Percentiles rank a stretch among this genome's conserved stretches.
Evolutionary conservation across 2,888 invertebrate genomes (phyloP).

Genomic region (Pristionchus fissidentatus): DNA sequence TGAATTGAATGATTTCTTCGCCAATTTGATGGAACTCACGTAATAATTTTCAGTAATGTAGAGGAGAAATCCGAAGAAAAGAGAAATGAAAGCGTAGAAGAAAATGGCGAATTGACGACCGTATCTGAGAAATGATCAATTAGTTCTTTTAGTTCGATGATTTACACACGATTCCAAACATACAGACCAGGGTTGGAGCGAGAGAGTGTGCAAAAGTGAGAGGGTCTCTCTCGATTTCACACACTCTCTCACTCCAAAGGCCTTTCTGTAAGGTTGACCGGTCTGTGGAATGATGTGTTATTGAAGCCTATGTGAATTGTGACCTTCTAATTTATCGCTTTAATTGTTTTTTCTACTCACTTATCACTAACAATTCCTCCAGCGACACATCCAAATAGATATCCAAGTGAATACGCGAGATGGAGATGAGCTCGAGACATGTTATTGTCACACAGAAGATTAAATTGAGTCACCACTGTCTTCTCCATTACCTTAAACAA

Average conservation of each 20-base stretch:
- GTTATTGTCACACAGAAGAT: constrained; percentile 66
- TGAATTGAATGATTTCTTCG: not conserved
- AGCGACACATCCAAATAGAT: constrained; percentile 72
- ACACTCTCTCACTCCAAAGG: no score
- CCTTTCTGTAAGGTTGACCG: no score
- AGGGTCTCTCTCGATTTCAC: no score
- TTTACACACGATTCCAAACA: no score
- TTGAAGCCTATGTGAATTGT: not conserved
- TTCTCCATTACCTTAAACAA: constrained; percentile 66
- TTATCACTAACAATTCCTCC: constrained; percentile 73
- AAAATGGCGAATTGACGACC: constrained; percentile 74
- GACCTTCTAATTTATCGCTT: no score
- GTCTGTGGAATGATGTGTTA: no score
- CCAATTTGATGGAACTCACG: not conserved
- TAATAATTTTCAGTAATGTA: constrained; percentile 68
- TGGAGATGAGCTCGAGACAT: constrained; percentile 71
- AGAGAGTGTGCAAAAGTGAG: not conserved
- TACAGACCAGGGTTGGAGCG: no score
- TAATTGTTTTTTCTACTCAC: constrained; percentile 50
- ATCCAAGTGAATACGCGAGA: constrained; percentile 74
- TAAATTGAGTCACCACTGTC: constrained; percentile 73
- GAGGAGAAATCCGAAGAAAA: constrained; percentile 72
- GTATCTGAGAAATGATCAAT: constrained; percentile 60
- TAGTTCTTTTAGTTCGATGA: no score
- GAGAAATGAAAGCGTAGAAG: constrained; percentile 68